phyloP scores from a whole-genome alignment of 2,888 invertebrate species.

The Itoplectis maculator region DNA sequence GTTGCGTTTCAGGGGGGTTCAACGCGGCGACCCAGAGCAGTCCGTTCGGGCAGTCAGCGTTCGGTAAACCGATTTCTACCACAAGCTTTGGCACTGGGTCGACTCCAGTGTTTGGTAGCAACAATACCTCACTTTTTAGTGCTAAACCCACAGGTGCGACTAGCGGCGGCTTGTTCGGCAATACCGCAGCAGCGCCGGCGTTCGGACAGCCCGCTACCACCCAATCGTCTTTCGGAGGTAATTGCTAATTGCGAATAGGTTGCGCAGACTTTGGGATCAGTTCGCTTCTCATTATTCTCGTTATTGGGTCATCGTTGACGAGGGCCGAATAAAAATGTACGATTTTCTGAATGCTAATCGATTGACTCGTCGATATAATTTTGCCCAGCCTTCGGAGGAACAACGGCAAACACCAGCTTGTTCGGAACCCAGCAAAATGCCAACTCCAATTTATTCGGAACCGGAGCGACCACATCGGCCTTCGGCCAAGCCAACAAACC shows the following conservation, averaged over 20 bases:
- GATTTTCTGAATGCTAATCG: neutral
- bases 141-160: constrained; percentile 84
- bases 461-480: constrained; percentile 86
- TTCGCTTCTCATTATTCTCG: too few relatives aligned
- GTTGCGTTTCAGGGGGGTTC: constrained; percentile 84
- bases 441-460: constrained; percentile 88
- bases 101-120: constrained; percentile 89
- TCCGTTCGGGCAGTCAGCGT: constrained; percentile 86
- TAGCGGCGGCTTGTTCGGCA: constrained; percentile 88
- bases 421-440: constrained; percentile 86
- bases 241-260: too few relatives aligned
- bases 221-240: constrained; percentile 84
- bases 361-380: neutral
- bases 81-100: constrained; percentile 88
- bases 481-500: constrained; percentile 88
- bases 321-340: neutral
- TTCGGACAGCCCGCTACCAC: constrained; percentile 89
- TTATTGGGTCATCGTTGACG: too few relatives aligned
- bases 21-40: constrained; percentile 85
- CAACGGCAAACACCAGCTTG: constrained; percentile 81
- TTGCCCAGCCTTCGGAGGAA: constrained; percentile 81
- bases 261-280: too few relatives aligned
- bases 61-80: constrained; percentile 87
- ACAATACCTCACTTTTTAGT: constrained; percentile 87
- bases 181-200: constrained; percentile 87